Conservation (phyloP, 2,113 vertebrate genomes). For the Cephalopholis sonnerati region DNA sequence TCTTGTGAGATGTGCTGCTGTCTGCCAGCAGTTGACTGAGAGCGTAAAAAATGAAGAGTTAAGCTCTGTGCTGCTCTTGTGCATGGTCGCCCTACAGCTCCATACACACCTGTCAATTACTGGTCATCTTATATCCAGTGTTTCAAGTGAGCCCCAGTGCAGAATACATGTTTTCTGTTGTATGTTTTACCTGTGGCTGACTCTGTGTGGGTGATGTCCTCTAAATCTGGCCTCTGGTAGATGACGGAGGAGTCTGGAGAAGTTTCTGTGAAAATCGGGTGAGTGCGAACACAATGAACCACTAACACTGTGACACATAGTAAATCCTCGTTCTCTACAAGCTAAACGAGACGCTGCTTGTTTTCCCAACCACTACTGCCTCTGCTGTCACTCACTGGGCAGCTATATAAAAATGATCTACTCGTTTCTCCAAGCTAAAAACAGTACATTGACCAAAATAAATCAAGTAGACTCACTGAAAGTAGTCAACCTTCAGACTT, state of each 20-base stretch:
- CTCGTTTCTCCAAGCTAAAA: slow-evolving; percentile 51
- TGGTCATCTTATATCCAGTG: slow-evolving; percentile 18
- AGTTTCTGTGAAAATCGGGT: slow-evolving; percentile 64
- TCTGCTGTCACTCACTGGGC: slow-evolving; percentile 52
- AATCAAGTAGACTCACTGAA: slow-evolving; percentile 54
- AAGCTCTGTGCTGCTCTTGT: slow-evolving; percentile 33
- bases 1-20: slow-evolving; percentile 36
- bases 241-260: slow-evolving; percentile 65
- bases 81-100: slow-evolving; percentile 8
- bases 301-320: slow-evolving; percentile 23
- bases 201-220: slow-evolving; percentile 70
- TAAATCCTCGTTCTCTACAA: slow-evolving; percentile 12
- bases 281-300: slow-evolving; percentile 33
- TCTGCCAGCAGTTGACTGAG: slow-evolving; percentile 66
- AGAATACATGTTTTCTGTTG: background rate
- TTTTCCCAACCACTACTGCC: slow-evolving; percentile 28
- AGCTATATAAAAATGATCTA: slow-evolving; percentile 52
- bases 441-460: slow-evolving; percentile 56
- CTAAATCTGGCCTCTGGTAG: slow-evolving; percentile 66
- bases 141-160: background rate
- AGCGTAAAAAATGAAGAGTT: slow-evolving; percentile 50
- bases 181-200: slow-evolving; percentile 79
- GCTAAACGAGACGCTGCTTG: slow-evolving; percentile 38
- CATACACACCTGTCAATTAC: slow-evolving; percentile 20
- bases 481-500: slow-evolving; percentile 51